A percentile compares a stretch with the other conserved stretches of the same genome.
Conservation (phyloP, 2,113 vertebrate species). For the Phalacrocorax aristotelis region DNA sequence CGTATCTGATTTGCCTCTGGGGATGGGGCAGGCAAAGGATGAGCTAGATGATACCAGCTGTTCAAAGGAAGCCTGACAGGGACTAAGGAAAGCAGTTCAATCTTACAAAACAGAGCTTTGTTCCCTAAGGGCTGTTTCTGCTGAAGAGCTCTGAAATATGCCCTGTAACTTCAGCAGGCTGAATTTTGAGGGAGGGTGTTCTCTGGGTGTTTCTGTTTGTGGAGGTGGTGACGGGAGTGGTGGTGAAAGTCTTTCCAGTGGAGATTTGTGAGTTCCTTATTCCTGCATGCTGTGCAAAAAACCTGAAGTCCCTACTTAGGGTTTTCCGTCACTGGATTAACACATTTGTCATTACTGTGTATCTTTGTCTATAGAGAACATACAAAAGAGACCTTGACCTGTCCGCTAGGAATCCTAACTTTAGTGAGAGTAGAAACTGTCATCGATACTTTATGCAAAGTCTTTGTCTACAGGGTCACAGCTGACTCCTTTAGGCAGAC, state of each 20-base stretch:
- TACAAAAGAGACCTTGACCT: not conserved
- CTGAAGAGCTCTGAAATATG: not conserved
- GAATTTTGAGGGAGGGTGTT: not conserved
- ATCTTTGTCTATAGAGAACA: not conserved
- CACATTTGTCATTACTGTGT: not conserved
- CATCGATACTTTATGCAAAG: not conserved
- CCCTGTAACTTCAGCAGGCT: not conserved
- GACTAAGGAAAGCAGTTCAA: not conserved
- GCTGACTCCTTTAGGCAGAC: not conserved
- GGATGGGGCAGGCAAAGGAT: not conserved
- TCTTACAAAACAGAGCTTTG: not conserved
- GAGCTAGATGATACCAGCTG: not conserved
- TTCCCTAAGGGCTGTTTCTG: not conserved
- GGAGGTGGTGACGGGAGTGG: not conserved
- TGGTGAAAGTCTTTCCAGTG: not conserved
- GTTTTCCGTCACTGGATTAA: not conserved
- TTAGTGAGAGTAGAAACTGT: not conserved
- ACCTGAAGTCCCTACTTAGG: not conserved
- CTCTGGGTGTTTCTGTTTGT: not conserved
- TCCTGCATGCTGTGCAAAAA: not conserved
- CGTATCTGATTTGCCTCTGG: not conserved
- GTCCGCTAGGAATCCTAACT: not conserved
- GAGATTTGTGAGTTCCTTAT: not conserved
- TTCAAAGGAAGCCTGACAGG: not conserved
- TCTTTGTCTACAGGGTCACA: not conserved